Base-by-base conservation (phyloP, 2,797 vertebrate genomes). In the Graptemys geographica region DNA sequence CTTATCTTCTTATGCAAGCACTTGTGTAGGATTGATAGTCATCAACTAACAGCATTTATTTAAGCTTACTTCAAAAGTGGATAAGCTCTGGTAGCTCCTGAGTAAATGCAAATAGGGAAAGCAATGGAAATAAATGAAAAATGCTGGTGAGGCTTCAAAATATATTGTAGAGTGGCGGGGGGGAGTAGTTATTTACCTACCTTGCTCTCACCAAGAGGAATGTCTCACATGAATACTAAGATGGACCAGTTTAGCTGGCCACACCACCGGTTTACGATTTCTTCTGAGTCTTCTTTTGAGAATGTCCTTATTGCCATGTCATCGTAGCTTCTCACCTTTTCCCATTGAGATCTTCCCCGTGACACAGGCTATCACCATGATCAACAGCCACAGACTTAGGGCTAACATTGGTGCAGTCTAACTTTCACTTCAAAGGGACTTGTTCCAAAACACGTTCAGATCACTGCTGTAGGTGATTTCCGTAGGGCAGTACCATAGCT, bases 1-100 rank as follows among this genome's bases (percentile, higher is more conserved):
- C 89, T 94, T 87, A 95, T 31, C 93, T 97, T 94, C 81, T 91
- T 90, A 87, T 90, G 90, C 69, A 96, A 94, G 84, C 62, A 52
- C 94, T 95, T 94, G 81, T 79, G 74, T 27, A 44, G 91, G 84
- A 96, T 87, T 95, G 92, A 95, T 94, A 92, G 88, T 83, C 59
- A 87, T 88, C 88, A 90, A 21, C 94, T 89, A 96, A 88, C n/a
- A 94, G 44, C 85, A 90, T 93, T 96, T 91, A 87, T 95, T 96
- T 37, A 92, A 84, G 69, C 72, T 95, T 90, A 41, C 56, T 57
- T 94, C 19, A 84, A 83, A 95, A 96, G 83, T 80, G 3, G 87
- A 47, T 94, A 51, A 85, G 84, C 65, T 95, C 23, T 87, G 57
- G 56, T 82, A 93, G 52, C 79, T 90, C 78, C 84, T 93, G 51